Evolutionary conservation across 2,888 invertebrate species (phyloP).

Genomic region (Cheilosia impressa): DNA sequence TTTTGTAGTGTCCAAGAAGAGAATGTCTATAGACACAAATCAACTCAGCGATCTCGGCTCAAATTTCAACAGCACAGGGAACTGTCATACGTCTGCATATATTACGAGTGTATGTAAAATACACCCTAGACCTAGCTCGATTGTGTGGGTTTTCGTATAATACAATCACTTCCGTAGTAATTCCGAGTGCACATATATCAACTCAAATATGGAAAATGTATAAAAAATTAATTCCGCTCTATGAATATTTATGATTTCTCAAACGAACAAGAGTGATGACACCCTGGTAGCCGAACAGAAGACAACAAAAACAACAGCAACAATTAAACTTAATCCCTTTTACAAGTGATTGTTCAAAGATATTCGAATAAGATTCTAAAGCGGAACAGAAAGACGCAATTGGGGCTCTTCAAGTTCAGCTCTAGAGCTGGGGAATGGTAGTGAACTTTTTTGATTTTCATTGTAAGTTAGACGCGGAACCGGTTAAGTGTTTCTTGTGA

Average conservation of each 20-base stretch:
- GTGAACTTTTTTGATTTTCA: constrained; percentile 33
- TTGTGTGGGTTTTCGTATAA: not conserved
- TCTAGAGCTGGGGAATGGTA: constrained; percentile 29
- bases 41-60: not conserved
- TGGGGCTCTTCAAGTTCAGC: not conserved
- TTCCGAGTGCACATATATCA: constrained; percentile 39
- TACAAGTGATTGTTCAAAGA: constrained; percentile 30
- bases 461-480: constrained; percentile 25
- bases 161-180: constrained; percentile 69
- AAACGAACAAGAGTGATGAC: constrained; percentile 14
- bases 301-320: constrained; percentile 15
- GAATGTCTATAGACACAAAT: too few relatives aligned
- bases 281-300: constrained; percentile 8
- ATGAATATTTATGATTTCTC: constrained; percentile 67
- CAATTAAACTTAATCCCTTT: not conserved
- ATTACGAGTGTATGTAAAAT: not conserved
- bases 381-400: constrained; percentile 4
- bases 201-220: constrained; percentile 42
- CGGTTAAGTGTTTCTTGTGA: constrained; percentile 22
- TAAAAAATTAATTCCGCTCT: constrained; percentile 53
- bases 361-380: constrained; percentile 9
- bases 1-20: not conserved
- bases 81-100: not conserved
- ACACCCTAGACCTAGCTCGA: too few relatives aligned
- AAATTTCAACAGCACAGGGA: not conserved